Base-by-base conservation (phyloP, 2,113 vertebrate species). In the Phrynosoma platyrhinos region DNA sequence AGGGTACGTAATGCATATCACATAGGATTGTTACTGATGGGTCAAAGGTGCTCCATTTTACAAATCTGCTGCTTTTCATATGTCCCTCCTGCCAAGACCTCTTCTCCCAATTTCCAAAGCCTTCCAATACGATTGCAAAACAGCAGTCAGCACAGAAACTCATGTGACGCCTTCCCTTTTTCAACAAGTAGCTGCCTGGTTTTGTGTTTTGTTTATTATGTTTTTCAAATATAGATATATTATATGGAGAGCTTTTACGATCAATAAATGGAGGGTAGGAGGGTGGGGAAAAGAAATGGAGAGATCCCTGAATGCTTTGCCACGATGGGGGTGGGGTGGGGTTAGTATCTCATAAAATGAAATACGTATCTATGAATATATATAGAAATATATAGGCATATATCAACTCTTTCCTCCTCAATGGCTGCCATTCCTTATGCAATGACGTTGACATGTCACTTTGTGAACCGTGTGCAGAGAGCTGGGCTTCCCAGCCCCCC, bases 331-430 rank as follows among this genome's bases (percentile, higher is more conserved):
- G 83, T 79, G 82, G 76, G 40, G 36, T 42, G 76, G 80, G 84
- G 82, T 91, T 86, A 89, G 91, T 94, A 93, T 91, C 92, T 94
- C 90, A 89, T 89, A 86, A 69, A 79, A 32, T n/a, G 72, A 85
- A 68, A 69, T 23, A 32, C 81, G 0, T 93, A 91, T 91, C 85
- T 91, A 91, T 64, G 87, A 74, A 58, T 88, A 88, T 93, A 91
- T 78, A 68, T 83, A 88, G 80, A 82, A 88, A 58, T 93, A 91
- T 93, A 91, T 86, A 78, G 86, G 40, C 86, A 8, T 92, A 78
- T 92, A 91, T 47, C 90, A 12, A 36, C 90, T 74, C 88, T 74
- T 88, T 88, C 52, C 58, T 82, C 87, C 88, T 84, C 72, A 47
- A n/a, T 36, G 90, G 91, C 75, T 66, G 85, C 87, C 72, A 27